These are phyloP conservation scores for Bubo scandiacus DNA, from an alignment of 2,113 vertebrate genomes.

Conservation along the genomic window DNA sequence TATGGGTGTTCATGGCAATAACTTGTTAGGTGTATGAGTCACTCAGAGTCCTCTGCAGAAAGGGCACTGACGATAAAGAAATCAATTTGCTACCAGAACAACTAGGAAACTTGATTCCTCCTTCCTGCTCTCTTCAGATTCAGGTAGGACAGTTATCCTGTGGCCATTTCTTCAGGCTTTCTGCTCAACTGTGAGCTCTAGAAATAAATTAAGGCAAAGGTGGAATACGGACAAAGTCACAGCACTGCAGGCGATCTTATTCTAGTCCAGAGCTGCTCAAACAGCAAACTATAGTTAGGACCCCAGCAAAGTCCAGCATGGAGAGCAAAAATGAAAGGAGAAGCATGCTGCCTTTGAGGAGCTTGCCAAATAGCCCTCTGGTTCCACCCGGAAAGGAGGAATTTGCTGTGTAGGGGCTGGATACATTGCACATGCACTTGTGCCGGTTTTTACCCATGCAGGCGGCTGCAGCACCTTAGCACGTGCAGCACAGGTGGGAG, in stretches of 20 bases:
- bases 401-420: neutral
- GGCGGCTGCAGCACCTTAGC: neutral
- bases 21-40: neutral
- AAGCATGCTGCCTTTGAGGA: neutral
- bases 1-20: neutral
- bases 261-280: neutral
- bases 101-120: neutral
- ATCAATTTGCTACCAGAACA: neutral
- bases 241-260: neutral
- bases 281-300: neutral
- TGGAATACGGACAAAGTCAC: neutral
- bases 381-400: neutral
- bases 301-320: neutral
- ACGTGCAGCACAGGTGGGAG: neutral
- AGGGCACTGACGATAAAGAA: neutral
- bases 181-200: neutral
- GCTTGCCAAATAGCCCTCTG: neutral
- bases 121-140: neutral
- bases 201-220: neutral
- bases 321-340: neutral
- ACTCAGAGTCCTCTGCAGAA: neutral
- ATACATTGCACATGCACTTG: accelerated
- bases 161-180: neutral
- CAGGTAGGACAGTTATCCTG: neutral
- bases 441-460: neutral